Evolutionary conservation across 2,888 invertebrate genomes (phyloP), one percentile per base, ranked within the genome.

Genomic region (Oscheius sp.): DNA sequence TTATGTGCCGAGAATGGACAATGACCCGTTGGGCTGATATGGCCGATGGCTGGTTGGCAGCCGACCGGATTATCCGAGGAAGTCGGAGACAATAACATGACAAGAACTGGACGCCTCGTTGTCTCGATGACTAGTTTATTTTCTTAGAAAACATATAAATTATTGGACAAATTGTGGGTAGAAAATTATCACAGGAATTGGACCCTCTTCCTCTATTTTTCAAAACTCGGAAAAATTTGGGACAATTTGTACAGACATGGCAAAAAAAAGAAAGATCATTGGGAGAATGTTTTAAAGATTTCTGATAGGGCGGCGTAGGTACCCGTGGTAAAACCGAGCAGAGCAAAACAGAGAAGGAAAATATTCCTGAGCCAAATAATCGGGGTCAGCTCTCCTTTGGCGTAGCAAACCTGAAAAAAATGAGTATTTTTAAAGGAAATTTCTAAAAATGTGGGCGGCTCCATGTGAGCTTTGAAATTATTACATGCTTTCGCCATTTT

Each of bases 251-350:
- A 61, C 61, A 61, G 61, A 61, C 18, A 55, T 23, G 25, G 21
- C 12, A 43, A 61, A 18, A 18, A 61, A 61, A 27, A n/a, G 27
- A 27, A 58, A 27, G n/a, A 49, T 49, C 27, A 64, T 2, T 23
- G 16, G n/a, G 52, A 12, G 43, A 81, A 82, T 0, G 80, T 79
- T 56, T 82, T 73, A 21, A 61, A 69, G 58, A 84, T 84, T 64
- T 79, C 82, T 2, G 82, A 76, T 1, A 84, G 75, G 7, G 84
- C 82, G 43, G 84, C 76, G 69, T 87, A 87, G 16, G 87, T 87
- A 68, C 87, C 87, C 0, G 87, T 87, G 18, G 80, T 79, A 77
- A 87, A 87, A 53, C 87, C 87, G 35, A 87, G 74, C 9, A 87
- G 52, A 7, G 85, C 87, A 64, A 87, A 86, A 2, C 46, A 25